Conservation (phyloP, 1,140 invertebrate genomes). For the Chrysomallon squamiferum region DNA sequence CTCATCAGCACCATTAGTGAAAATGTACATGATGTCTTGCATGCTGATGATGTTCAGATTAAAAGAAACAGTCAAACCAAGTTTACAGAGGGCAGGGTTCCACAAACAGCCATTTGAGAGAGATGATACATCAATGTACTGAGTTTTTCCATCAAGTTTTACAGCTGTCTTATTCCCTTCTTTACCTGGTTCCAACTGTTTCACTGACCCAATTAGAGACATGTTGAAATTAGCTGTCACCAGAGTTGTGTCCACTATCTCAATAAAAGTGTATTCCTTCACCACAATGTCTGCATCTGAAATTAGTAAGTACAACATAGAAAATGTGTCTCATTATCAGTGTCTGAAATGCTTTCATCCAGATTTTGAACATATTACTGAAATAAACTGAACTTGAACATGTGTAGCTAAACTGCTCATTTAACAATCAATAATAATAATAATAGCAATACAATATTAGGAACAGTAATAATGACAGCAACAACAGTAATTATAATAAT, state of each 20-base stretch:
- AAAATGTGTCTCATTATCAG: too few relatives aligned
- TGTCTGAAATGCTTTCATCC: too few relatives aligned
- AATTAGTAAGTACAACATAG: too few relatives aligned
- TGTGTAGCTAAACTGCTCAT: too few relatives aligned
- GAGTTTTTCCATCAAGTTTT: slow-evolving; percentile 25
- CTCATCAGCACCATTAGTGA: slow-evolving; percentile 41
- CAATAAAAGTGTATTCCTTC: slow-evolving; percentile 20
- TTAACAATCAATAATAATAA: too few relatives aligned
- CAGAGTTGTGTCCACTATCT: slow-evolving; percentile 17
- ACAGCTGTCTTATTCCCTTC: slow-evolving; percentile 15
- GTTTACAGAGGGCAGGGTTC: slow-evolving; percentile 27
- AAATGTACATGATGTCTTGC: slow-evolving; percentile 39
- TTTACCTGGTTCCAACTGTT: slow-evolving; percentile 14
- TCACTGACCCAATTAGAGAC: slow-evolving; percentile 14
- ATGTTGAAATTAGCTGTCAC: slow-evolving; percentile 25
- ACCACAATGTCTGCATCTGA: slow-evolving; percentile 17
- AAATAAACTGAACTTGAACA: too few relatives aligned
- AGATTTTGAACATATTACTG: too few relatives aligned
- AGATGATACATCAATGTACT: slow-evolving; percentile 20
- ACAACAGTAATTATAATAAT: too few relatives aligned
- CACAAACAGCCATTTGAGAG: slow-evolving; percentile 22
- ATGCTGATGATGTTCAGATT: slow-evolving; percentile 18
- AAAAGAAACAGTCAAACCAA: slow-evolving; percentile 36
- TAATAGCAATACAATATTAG: too few relatives aligned
- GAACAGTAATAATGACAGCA: too few relatives aligned